Evolutionary conservation across 1,140 invertebrate genomes (phyloP).

Genomic region (Antheraea pernyi): DNA sequence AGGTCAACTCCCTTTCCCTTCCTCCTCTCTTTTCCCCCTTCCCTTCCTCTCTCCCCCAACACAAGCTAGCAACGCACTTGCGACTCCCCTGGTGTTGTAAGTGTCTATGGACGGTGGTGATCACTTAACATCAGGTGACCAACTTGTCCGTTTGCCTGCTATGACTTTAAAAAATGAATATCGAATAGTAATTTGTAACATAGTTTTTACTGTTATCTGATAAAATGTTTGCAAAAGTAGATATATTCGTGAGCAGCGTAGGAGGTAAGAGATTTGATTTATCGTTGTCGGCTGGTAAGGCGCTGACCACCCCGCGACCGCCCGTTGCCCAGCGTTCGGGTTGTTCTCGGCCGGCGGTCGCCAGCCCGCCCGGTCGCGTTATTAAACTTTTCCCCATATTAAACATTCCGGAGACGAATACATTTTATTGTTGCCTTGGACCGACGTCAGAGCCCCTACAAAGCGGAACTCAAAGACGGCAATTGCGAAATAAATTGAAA

Average conservation of each 20-base stretch:
- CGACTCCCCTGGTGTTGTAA: no score
- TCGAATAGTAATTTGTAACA: not conserved
- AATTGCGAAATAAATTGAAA: conserved; percentile 79
- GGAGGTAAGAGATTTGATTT: conserved; percentile 77
- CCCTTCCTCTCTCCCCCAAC: no score
- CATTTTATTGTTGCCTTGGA: conserved; percentile 79
- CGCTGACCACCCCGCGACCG: conserved; percentile 54
- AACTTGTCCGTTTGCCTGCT: no score
- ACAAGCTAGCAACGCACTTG: no score
- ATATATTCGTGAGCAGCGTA: conserved; percentile 67
- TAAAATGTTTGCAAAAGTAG: conserved; percentile 70
- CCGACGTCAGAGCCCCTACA: conserved; percentile 76
- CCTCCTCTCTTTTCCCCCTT: no score
- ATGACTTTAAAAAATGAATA: no score
- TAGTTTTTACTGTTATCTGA: conserved; percentile 15
- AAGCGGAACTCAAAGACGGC: conserved; percentile 79
- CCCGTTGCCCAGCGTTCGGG: conserved; percentile 16
- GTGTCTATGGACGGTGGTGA: no score
- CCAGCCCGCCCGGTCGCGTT: conserved; percentile 69
- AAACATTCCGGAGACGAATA: conserved; percentile 79
- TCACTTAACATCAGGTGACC: no score
- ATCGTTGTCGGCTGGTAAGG: conserved; percentile 65
- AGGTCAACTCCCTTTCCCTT: no score
- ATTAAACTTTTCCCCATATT: conserved; percentile 79
- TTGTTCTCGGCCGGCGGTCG: conserved; percentile 29